These are phyloP conservation scores for Mormyrops boulengeri DNA, from an alignment of 2,797 vertebrate genomes.

Conservation along the genomic window DNA sequence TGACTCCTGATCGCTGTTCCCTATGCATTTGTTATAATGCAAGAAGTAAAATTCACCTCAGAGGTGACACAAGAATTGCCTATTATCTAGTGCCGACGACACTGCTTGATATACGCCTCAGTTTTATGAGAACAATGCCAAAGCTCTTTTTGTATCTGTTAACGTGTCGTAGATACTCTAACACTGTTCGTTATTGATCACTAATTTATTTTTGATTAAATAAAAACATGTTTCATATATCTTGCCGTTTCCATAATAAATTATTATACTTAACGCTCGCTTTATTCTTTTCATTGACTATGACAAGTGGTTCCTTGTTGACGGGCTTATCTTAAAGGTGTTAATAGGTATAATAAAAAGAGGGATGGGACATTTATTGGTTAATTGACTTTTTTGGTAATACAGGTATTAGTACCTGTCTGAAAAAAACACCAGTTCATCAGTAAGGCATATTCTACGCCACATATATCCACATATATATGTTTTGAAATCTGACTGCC, in stretches of 20 bases:
- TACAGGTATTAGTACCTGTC: neutral
- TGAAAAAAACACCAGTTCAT: neutral
- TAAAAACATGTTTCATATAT: slow-evolving; percentile 15
- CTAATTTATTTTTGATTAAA: slow-evolving; percentile 43
- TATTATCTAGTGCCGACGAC: slow-evolving; percentile 42
- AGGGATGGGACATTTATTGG: neutral
- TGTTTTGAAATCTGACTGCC: neutral
- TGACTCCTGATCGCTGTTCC: slow-evolving; percentile 21
- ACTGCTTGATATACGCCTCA: slow-evolving; percentile 43
- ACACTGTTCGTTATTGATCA: slow-evolving; percentile 40
- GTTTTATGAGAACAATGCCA: slow-evolving; percentile 35
- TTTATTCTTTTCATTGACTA: neutral
- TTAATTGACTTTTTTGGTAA: neutral
- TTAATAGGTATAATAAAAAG: neutral
- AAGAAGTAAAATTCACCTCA: slow-evolving; percentile 26
- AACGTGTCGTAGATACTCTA: slow-evolving; percentile 23
- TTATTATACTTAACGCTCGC: neutral
- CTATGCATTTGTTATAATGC: slow-evolving; percentile 31
- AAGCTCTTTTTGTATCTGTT: slow-evolving; percentile 48
- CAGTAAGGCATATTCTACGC: neutral
- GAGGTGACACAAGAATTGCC: slow-evolving; percentile 28
- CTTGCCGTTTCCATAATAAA: neutral
- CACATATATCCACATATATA: neutral
- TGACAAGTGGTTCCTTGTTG: neutral
- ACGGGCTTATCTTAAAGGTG: neutral